Evolutionary conservation across 2,888 invertebrate species (phyloP), one percentile per base, ranked within the genome.

Genomic region (Callyntrura guangdongensis): DNA sequence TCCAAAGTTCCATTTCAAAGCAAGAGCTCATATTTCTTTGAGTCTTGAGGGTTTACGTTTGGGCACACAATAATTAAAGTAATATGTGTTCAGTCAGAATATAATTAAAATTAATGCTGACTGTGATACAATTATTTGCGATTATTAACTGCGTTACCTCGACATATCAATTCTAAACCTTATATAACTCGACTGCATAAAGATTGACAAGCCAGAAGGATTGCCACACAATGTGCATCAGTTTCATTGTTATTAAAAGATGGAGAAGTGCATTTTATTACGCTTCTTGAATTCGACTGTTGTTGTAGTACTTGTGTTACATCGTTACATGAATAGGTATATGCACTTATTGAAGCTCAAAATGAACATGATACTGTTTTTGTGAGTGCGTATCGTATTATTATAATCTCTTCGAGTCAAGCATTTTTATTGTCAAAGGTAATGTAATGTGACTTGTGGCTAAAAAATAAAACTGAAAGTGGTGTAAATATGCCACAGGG

Each of bases 171-270:
- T 36, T 36, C 36, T 36, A 36, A 36, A 36, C 36, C 36, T 6
- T 36, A 36, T 6, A 2, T 36, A n/a, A n/a, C 36, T 36, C 36
- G 36, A 36, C 36, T 36, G 36, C 14, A 14, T n/a, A 45, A 81
- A 74, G 89, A 61, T 89, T 89, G 89, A 64, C 69, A 84, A 84
- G 61, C 61, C 89, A 89, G 59, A 82, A 83, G 74, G 53, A 89
- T 83, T 59, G 82, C 47, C 74, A 22, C 81, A 69, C 79, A 79
- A 12, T 82, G 25, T 82, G 72, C 36, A 88, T n/a, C 86, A 79
- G 64, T 56, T 87, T 79, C 8, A 47, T 47, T 59, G 47, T 47
- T 72, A 27, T 0, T 47, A 5, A 49, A 11, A 47, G 22, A 88
- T 84, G 89, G 89, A 83, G 64, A 89, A 83, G 83, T 89, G 84